Evolutionary conservation across 2,113 vertebrate genomes (phyloP).

Genomic region (human): GRCh38 chr1:65620501-65621000

Average conservation of each 20-base stretch:
- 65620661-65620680: not conserved
- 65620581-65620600: not conserved
- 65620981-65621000: not conserved
- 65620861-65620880: not conserved
- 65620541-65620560: not conserved
- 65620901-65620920: not conserved
- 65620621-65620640: not conserved
- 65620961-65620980: not conserved
- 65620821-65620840: not conserved
- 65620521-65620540: not conserved
- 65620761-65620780: not conserved
- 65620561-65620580: not conserved
- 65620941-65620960: not conserved
- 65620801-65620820: not conserved
- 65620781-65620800: not conserved
- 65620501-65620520: not conserved
- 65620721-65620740: not conserved
- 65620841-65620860: not conserved
- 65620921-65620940: not conserved
- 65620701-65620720: not conserved
- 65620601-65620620: not conserved
- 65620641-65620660: not conserved
- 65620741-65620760: not conserved
- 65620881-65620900: not conserved
- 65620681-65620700: not conserved